Conservation (phyloP, 2,113 vertebrate species). For the Mobula birostris region DNA sequence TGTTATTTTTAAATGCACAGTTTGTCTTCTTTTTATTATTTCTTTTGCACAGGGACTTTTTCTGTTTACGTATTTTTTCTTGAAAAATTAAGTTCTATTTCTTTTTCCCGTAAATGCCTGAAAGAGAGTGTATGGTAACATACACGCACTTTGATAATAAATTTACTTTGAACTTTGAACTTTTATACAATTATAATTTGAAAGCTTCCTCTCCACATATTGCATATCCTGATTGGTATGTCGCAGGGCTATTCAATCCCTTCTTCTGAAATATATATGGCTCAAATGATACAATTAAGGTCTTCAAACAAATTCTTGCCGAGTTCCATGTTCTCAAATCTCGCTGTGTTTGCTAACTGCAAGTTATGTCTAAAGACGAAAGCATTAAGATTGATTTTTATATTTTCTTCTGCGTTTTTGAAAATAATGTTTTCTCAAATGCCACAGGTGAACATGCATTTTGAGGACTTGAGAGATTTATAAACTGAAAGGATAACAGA, state of each 20-base stretch:
- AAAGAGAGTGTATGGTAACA: too few species aligned
- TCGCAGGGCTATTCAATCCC: not conserved
- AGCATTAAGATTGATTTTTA: not conserved
- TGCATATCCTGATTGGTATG: not conserved
- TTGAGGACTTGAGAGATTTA: not conserved
- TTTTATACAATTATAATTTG: not conserved
- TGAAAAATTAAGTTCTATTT: too few species aligned
- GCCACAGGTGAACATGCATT: not conserved
- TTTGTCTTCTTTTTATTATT: too few species aligned
- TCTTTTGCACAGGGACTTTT: too few species aligned
- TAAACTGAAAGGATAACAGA: not conserved
- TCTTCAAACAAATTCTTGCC: slow-evolving; percentile 32
- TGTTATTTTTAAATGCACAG: too few species aligned
- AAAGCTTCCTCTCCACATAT: slow-evolving; percentile 4
- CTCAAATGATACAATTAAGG: not conserved
- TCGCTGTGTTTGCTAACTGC: not conserved
- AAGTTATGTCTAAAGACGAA: not conserved
- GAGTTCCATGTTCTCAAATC: not conserved
- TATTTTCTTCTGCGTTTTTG: not conserved
- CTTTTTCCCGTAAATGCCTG: too few species aligned
- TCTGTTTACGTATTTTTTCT: too few species aligned
- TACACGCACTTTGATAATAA: too few species aligned
- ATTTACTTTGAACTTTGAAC: too few species aligned
- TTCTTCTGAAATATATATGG: not conserved
- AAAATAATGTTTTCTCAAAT: not conserved